Conservation (phyloP, 2,113 vertebrate species). For the Trogon surrucura region DNA sequence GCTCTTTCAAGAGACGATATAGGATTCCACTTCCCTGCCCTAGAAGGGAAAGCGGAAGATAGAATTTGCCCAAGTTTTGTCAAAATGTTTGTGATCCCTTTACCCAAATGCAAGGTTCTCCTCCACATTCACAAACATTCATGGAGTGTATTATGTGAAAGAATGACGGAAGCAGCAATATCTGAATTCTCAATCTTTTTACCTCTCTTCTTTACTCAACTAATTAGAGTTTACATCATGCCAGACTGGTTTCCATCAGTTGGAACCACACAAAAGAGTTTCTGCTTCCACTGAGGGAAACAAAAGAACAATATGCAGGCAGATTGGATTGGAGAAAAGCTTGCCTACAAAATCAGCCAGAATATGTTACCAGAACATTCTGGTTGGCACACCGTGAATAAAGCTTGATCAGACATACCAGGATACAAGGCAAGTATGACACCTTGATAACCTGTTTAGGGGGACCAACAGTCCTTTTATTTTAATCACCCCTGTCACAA, state of each 20-base stretch:
- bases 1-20: background rate
- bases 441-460: background rate
- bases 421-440: background rate
- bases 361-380: background rate
- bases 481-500: background rate
- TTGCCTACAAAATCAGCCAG: background rate
- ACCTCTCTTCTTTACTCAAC: background rate
- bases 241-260: background rate
- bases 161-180: background rate
- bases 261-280: background rate
- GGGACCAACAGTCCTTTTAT: background rate
- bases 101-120: background rate
- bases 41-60: background rate
- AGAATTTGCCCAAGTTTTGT: background rate
- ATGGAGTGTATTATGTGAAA: background rate
- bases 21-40: background rate
- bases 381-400: background rate
- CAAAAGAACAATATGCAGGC: background rate
- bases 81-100: background rate
- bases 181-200: background rate
- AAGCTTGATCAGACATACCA: background rate
- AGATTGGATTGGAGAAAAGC: background rate
- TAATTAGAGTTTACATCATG: background rate
- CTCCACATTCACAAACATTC: background rate
- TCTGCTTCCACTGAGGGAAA: background rate